These are phyloP conservation scores for Berghia stephanieae DNA, from an alignment of 1,140 invertebrate species.

Conservation along the genomic window DNA sequence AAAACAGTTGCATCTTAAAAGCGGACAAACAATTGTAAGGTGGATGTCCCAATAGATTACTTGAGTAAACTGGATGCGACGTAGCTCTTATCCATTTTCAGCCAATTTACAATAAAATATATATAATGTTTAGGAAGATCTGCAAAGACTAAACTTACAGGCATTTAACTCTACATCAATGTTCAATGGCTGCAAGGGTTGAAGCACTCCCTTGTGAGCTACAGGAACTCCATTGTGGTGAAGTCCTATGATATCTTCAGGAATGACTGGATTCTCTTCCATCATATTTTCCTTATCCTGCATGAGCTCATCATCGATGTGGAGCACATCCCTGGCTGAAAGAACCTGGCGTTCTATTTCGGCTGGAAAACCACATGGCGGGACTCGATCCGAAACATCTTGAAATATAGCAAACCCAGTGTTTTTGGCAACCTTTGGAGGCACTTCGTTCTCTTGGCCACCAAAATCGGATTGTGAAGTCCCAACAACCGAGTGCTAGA, in stretches of 20 bases:
- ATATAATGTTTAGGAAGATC: too few relatives aligned
- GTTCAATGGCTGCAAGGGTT: background rate
- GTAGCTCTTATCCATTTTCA: too few relatives aligned
- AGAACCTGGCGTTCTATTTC: too few relatives aligned
- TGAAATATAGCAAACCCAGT: background rate
- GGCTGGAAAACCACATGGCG: too few relatives aligned
- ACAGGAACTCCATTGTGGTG: background rate
- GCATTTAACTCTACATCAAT: background rate
- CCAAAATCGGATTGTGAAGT: background rate
- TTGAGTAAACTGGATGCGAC: too few relatives aligned
- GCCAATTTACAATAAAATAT: too few relatives aligned
- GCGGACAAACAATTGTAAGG: too few relatives aligned
- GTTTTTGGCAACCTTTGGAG: background rate
- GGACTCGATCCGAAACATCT: conserved; percentile 12
- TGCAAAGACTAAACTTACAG: background rate
- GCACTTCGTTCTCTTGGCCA: conserved; percentile 10
- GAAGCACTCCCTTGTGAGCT: too few relatives aligned
- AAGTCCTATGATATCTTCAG: background rate
- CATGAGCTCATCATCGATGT: conserved; percentile 16
- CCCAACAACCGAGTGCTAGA: background rate
- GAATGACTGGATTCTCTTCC: background rate
- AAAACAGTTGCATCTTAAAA: too few relatives aligned
- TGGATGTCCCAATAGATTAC: too few relatives aligned
- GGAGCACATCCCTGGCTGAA: background rate
- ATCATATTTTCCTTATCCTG: conserved; percentile 23